phyloP scores from a whole-genome alignment of 1,140 invertebrate genomes.

The Drosophila mayri region DNA sequence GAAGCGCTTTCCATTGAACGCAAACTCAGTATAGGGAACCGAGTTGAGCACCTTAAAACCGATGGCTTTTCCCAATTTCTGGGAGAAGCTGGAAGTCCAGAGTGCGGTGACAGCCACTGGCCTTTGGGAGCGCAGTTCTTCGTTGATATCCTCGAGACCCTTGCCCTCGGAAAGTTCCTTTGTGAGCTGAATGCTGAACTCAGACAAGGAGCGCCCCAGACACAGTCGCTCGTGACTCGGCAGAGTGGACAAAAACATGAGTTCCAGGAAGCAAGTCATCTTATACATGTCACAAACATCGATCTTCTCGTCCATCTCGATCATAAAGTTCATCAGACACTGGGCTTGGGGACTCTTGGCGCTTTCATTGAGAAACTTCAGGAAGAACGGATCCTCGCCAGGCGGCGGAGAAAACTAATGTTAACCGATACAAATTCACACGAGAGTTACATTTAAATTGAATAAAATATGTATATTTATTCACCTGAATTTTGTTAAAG shows the following conservation, averaged over 20 bases:
- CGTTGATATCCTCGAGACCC: conserved; percentile 83
- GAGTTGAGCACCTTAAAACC: conserved; percentile 86
- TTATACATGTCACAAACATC: conserved; percentile 88
- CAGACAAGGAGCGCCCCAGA: conserved; percentile 86
- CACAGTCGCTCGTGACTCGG: conserved; percentile 85
- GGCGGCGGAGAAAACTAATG: conserved; percentile 66
- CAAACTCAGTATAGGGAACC: conserved; percentile 85
- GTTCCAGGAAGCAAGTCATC: conserved; percentile 87
- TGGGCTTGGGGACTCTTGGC: conserved; percentile 86
- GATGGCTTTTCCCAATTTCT: conserved; percentile 86
- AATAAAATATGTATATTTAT: background rate
- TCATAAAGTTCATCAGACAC: conserved; percentile 87
- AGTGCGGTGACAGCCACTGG: conserved; percentile 87
- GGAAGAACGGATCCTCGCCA: conserved; percentile 86
- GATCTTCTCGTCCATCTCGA: conserved; percentile 86
- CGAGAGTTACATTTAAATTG: background rate
- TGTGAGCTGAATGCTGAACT: conserved; percentile 86
- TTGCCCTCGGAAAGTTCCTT: conserved; percentile 86
- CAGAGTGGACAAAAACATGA: conserved; percentile 88
- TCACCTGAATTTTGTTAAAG: conserved; percentile 90
- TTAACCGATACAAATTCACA: background rate
- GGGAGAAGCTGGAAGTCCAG: conserved; percentile 86
- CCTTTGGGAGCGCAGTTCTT: conserved; percentile 84
- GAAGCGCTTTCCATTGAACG: conserved; percentile 86
- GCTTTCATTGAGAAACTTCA: conserved; percentile 86